Evolutionary conservation across 2,113 vertebrate species (phyloP), one percentile per base, ranked within the genome.

Genomic region (Bos javanicus): DNA sequence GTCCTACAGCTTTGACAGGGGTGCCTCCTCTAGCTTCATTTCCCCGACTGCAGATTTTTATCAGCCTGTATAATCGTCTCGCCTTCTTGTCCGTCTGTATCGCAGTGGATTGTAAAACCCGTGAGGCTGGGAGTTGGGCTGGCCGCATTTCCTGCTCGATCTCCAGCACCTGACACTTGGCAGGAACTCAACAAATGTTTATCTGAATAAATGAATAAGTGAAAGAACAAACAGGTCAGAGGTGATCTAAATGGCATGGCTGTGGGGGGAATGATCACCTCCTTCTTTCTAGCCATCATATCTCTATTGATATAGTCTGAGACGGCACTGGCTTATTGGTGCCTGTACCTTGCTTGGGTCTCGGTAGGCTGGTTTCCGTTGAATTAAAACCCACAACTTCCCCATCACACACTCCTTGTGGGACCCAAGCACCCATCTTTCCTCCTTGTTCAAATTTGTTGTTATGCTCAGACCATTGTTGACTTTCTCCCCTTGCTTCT

Each of bases 401-500:
- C 16, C 82, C 25, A 10, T 14, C 6, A 4, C 10, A 11, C 30
- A 25, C 23, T 80, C 90, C 43, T 12, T 16, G 52, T 74, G 39
- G 59, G 39, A 62, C 36, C 59, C 88, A 13, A 7, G 6, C 71
- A 78, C 46, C 46, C 25, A 16, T 11, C 60, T 82, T 23, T 94
- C 19, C 46, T 71, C 30, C 67, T 15, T 21, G 4, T 33, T 13
- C 28, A 1, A 7, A 36, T 62, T 3, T 60, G 6, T 33, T 16
- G 2, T 12, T 39, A 48, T 1, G 5, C 9, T 23, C 33, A 2
- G 82, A 52, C 26, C 33, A 8, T 52, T 11, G 81, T 19, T 17
- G 60, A 46, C 57, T 88, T 21, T n/a, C 43, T 95, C 62, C 87
- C 33, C 57, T 17, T 23, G 23, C 36, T 90, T 94, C 64, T 71